phyloP scores from a whole-genome alignment of 2,113 vertebrate species.

The Gadus macrocephalus region DNA sequence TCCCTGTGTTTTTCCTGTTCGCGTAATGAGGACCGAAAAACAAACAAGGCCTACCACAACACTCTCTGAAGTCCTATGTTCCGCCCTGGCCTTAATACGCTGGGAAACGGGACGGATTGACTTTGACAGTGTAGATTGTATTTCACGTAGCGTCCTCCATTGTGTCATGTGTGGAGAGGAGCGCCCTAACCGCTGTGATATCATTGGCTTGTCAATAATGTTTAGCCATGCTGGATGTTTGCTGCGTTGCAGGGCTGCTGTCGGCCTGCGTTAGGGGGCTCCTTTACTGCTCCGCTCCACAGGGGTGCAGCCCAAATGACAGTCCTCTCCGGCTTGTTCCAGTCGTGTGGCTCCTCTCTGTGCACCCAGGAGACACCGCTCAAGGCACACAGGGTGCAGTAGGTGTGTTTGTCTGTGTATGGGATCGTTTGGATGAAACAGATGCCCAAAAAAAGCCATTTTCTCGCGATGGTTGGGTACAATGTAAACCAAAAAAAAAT shows the following conservation, averaged over 20 bases:
- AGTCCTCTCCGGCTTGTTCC: slow-evolving; percentile 29
- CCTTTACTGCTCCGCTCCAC: slow-evolving; percentile 32
- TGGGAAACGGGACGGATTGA: slow-evolving; percentile 34
- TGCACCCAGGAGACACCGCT: slow-evolving; percentile 27
- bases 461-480: too few relatives aligned
- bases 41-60: slow-evolving; percentile 17
- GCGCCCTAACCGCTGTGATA: slow-evolving; percentile 48
- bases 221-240: slow-evolving; percentile 31
- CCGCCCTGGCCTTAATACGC: slow-evolving; percentile 2
- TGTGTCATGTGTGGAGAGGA: slow-evolving; percentile 37
- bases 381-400: slow-evolving; percentile 1
- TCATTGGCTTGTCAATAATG: slow-evolving; percentile 51
- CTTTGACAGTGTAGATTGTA: slow-evolving; percentile 48
- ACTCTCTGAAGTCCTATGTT: background rate
- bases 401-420: background rate
- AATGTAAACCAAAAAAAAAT: too few relatives aligned
- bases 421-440: background rate
- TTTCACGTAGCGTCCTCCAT: slow-evolving; percentile 45
- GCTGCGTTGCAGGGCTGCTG: slow-evolving; percentile 26
- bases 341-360: slow-evolving; percentile 45
- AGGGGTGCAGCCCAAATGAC: slow-evolving; percentile 27
- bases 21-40: slow-evolving; percentile 2
- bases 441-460: background rate
- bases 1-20: slow-evolving; percentile 18
- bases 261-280: slow-evolving; percentile 25